Evolutionary conservation across 2,797 vertebrate genomes (phyloP), one percentile per base, ranked within the genome.

Genomic region (Pseudotriccus pelzelni): DNA sequence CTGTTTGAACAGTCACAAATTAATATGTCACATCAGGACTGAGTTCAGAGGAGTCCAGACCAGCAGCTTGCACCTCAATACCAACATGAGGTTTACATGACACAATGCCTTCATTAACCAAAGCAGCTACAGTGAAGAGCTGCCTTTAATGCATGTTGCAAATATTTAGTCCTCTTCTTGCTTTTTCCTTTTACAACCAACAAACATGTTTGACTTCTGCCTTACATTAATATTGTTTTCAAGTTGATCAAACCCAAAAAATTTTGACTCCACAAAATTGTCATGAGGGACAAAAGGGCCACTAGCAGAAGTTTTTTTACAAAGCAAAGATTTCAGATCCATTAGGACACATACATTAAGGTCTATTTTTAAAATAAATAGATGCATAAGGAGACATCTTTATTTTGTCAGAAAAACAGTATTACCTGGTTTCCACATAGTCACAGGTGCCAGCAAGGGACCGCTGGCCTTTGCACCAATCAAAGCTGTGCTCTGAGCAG

Each of bases 391-490:
- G 14, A 49, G 30, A 62, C 14, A 63, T 27, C 14, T 78, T 9
- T 43, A 10, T 47, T 82, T 87, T 49, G 44, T 16, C 11, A 37
- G 36, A 78, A 75, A 49, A 53, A 69, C 34, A 58, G 2, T 14
- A 64, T 18, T 49, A 84, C n/a, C 22, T 32, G 12, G 25, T 75
- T 91, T 41, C 30, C 34, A 85, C 49, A 62, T 4, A 30, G 14
- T 72, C 12, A 2, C 59, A 81, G 69, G 14, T 44, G 46, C 36
- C 58, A 88, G 39, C 18, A 47, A 32, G 18, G 27, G 34, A 94
- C 64, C 1, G 6, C 12, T 50, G 46, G 24, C 39, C 36, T 79
- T 83, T 0, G 0, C 17, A 49, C 28, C 2, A 6, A 32, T 17
- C 68, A 75, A 85, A 62, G 56, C 13, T 27, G 23, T 34, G 58